Evolutionary conservation across 2,113 vertebrate species (phyloP).

Genomic region (Eudyptes chrysolophus): DNA sequence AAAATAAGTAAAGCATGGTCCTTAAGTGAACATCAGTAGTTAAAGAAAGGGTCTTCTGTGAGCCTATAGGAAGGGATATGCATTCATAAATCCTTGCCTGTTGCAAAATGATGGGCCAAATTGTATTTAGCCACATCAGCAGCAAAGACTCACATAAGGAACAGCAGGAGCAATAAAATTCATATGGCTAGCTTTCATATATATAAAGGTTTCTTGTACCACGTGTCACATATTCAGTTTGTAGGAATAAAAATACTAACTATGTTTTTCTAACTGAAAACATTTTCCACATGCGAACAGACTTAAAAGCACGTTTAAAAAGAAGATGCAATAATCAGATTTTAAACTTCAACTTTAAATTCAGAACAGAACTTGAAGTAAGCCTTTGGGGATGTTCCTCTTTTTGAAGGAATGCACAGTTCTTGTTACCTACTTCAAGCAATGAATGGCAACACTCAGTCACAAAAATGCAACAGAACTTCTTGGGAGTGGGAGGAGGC

Average conservation of each 20-base stretch:
- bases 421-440: conserved; percentile 63
- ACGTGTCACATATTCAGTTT: conserved; percentile 40
- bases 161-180: conserved; percentile 25
- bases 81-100: neutral
- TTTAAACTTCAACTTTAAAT: conserved; percentile 71
- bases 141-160: neutral
- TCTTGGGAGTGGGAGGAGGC: conserved; percentile 40
- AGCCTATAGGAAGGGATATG: neutral
- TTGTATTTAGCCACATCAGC: conserved; percentile 20
- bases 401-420: conserved; percentile 58
- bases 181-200: conserved; percentile 21
- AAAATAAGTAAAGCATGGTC: neutral
- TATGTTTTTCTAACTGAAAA: conserved; percentile 50
- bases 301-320: conserved; percentile 39
- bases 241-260: conserved; percentile 3
- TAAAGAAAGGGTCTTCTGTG: neutral
- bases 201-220: conserved; percentile 12
- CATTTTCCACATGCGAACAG: conserved; percentile 36
- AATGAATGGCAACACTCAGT: conserved; percentile 61
- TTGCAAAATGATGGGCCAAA: neutral
- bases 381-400: conserved; percentile 61
- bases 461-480: conserved; percentile 61
- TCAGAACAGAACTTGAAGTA: conserved; percentile 68
- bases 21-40: neutral
- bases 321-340: conserved; percentile 60